These are phyloP conservation scores for Podarcis cretensis DNA, from an alignment of 2,113 vertebrate genomes.

Conservation along the genomic window DNA sequence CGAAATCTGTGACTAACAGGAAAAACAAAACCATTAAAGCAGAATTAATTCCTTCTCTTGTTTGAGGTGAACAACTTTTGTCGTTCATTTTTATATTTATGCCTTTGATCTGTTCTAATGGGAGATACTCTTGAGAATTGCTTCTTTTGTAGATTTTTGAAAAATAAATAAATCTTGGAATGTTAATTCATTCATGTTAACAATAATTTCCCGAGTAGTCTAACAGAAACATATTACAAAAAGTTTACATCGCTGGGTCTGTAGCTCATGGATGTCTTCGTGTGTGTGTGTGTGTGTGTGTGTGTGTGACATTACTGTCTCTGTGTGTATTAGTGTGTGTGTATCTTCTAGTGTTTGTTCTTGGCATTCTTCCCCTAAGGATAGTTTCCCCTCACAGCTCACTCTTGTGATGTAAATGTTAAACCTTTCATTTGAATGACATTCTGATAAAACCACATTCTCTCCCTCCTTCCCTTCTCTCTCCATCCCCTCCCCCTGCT, in stretches of 20 bases:
- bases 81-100: not conserved
- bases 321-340: slow-evolving; percentile 50
- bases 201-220: slow-evolving; percentile 31
- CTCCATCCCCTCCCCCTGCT: slow-evolving; percentile 55
- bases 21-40: not conserved
- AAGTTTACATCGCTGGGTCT: slow-evolving; percentile 55
- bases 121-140: rapidly evolving
- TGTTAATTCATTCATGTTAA: slow-evolving; percentile 27
- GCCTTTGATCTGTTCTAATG: not conserved
- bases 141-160: not conserved
- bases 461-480: not conserved
- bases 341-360: slow-evolving; percentile 75
- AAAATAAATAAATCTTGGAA: slow-evolving; percentile 10
- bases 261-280: slow-evolving; percentile 36
- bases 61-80: slow-evolving; percentile 34
- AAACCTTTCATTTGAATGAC: slow-evolving; percentile 97
- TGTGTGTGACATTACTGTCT: slow-evolving; percentile 60
- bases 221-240: slow-evolving; percentile 28
- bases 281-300: not conserved
- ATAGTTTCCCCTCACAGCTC: slow-evolving; percentile 77
- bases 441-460: slow-evolving; percentile 93
- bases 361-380: slow-evolving; percentile 80
- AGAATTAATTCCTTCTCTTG: not conserved
- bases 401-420: slow-evolving; percentile 98
- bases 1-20: not conserved